A percentile compares a stretch with the other conserved stretches of the same genome.
Conservation (phyloP, 1,140 invertebrate genomes). For the Zaprionus lachaisei region DNA sequence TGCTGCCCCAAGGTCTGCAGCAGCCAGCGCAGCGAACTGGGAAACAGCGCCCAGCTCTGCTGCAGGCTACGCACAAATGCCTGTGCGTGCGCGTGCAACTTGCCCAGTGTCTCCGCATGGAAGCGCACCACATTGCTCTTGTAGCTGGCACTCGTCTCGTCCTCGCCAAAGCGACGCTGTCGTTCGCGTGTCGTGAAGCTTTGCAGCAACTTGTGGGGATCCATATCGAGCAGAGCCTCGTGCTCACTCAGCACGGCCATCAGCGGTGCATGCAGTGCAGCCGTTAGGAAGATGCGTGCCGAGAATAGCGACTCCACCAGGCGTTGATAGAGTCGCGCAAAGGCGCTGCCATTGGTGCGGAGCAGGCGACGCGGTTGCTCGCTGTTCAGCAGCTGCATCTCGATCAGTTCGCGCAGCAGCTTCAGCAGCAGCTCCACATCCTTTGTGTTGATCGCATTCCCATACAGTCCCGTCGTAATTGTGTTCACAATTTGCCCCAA, state of each 20-base stretch:
- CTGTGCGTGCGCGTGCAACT: conserved; percentile 91
- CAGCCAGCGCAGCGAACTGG: conserved; percentile 92
- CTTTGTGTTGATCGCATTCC: conserved; percentile 91
- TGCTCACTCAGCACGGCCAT: conserved; percentile 97
- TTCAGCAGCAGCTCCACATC: conserved; percentile 93
- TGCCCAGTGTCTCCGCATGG: conserved; percentile 91
- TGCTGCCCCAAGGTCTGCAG: conserved; percentile 91
- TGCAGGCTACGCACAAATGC: conserved; percentile 93
- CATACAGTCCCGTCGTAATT: conserved; percentile 93
- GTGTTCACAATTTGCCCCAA: conserved; percentile 89
- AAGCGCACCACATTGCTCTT: conserved; percentile 90
- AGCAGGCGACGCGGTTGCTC: conserved; percentile 94
- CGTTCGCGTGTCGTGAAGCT: conserved; percentile 79
- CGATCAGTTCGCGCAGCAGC: conserved; percentile 92
- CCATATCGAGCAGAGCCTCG: conserved; percentile 96
- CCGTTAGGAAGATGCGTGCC: conserved; percentile 96
- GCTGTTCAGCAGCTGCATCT: conserved; percentile 91
- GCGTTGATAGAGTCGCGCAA: conserved; percentile 94
- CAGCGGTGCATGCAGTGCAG: conserved; percentile 95
- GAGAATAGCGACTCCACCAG: conserved; percentile 96
- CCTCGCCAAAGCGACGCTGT: conserved; percentile 90
- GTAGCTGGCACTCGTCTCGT: conserved; percentile 88
- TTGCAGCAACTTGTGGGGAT: conserved; percentile 93
- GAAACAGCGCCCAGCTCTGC: conserved; percentile 96
- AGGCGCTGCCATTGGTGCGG: conserved; percentile 93